Evolutionary conservation across 2,113 vertebrate species (phyloP), one percentile per base, ranked within the genome.

Genomic region (Paracanthobrama guichenoti): DNA sequence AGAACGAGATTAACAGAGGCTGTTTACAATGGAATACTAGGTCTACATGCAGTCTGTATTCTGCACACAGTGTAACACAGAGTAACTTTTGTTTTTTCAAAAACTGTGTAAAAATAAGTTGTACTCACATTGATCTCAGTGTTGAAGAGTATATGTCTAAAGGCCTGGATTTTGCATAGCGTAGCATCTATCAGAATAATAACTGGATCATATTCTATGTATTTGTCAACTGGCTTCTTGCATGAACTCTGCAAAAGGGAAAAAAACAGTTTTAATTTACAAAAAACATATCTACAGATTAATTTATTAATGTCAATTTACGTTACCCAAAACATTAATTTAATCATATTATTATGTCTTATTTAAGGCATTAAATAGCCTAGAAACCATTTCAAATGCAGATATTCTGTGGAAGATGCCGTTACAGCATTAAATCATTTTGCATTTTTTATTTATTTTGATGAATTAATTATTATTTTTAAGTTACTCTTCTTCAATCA

Each of bases 121-220:
- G 35, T 16, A 81, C 98, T 97, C 94, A 98, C 98, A 66, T 97
- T 97, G 91, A 98, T 92, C 85, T 94, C 93, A 7, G 97, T 97
- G 90, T 99, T 99, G 92, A 98, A 99, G 88, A 99, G 91, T 88
- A 99, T 97, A 91, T 99, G 98, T 48, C 98, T 94, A 89, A 97
- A 99, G 4, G 96, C 97, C 88, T 99, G 98, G 18, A 95, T 95
- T 95, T 98, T 99, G 90, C 97, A 99, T 86, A 99, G 90, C 90
- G 98, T 93, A 64, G 96, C 97, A 93, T 99, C 98, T 86, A 99
- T 97, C 86, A 99, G 92, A 90, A 99, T 98, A 84, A 99, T 98
- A 64, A 98, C 98, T n/a, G 96, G 97, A 91, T 99, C 98, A 91
- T 99, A 99, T 86, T 99, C 98, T 7, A 99, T 97, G 53, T 99